phyloP scores from a whole-genome alignment of 2,888 invertebrate genomes.

The Axea sp. region DNA sequence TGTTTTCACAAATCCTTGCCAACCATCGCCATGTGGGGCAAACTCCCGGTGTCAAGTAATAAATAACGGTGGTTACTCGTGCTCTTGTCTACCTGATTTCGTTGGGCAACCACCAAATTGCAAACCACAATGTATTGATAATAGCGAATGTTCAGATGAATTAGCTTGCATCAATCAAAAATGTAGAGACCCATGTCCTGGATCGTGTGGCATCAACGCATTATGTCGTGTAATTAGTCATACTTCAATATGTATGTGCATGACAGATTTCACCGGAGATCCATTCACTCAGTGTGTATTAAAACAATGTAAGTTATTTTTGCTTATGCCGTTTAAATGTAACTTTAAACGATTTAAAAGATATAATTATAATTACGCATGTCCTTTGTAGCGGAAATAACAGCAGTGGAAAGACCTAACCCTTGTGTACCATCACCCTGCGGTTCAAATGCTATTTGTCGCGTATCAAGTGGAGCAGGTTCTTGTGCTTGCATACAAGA shows the following conservation, averaged over 20 bases:
- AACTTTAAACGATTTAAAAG: background rate
- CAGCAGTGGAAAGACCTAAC: slow-evolving; percentile 65
- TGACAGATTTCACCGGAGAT: slow-evolving; percentile 83
- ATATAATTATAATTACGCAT: background rate
- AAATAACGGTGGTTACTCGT: slow-evolving; percentile 83
- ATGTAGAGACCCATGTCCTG: slow-evolving; percentile 85
- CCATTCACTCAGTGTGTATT: slow-evolving; percentile 82
- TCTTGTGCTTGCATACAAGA: slow-evolving; percentile 82
- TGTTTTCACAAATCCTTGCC: slow-evolving; percentile 79
- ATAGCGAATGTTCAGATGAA: slow-evolving; percentile 84
- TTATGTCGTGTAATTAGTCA: slow-evolving; percentile 83
- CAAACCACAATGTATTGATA: slow-evolving; percentile 86
- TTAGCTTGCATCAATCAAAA: slow-evolving; percentile 85
- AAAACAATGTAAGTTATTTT: slow-evolving; percentile 37
- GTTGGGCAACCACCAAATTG: slow-evolving; percentile 88
- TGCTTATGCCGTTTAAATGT: no score
- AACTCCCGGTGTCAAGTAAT: slow-evolving; percentile 84
- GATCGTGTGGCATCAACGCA: slow-evolving; percentile 79
- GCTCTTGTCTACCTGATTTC: slow-evolving; percentile 85
- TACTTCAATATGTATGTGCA: slow-evolving; percentile 84
- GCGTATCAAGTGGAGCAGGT: slow-evolving; percentile 81
- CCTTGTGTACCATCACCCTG: slow-evolving; percentile 90
- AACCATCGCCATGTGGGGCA: slow-evolving; percentile 85
- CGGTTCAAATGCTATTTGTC: slow-evolving; percentile 89
- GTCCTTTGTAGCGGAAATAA: slow-evolving; percentile 15